Conservation (phyloP, 2,113 vertebrate genomes). For the Labrus mixtus region DNA sequence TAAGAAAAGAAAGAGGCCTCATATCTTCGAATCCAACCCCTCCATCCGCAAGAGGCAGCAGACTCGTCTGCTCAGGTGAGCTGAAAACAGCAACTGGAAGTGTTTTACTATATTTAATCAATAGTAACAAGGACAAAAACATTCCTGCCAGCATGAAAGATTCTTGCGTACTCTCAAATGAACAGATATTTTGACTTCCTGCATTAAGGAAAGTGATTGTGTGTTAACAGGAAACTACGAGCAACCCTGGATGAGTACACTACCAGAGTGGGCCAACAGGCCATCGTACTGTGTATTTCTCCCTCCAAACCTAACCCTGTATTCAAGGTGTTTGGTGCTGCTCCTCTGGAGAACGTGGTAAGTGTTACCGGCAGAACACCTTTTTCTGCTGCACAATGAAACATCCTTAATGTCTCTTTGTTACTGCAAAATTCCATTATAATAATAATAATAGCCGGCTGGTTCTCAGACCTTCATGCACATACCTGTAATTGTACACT, state of each 20-base stretch:
- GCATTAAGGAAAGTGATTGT: conserved; percentile 6
- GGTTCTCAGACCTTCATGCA: not conserved
- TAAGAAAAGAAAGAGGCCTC: conserved; percentile 96
- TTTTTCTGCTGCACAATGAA: not conserved
- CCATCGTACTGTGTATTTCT: conserved; percentile 97
- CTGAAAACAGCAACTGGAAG: not conserved
- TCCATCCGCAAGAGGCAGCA: conserved; percentile 98
- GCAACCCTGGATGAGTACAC: conserved; percentile 98
- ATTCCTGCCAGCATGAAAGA: no score
- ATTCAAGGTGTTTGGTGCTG: conserved; percentile 98
- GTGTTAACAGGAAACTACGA: conserved; percentile 89
- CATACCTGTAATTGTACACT: conserved; percentile 45
- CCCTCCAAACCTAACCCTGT: conserved; percentile 98
- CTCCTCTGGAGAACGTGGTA: conserved; percentile 98
- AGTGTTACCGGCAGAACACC: conserved; percentile 45
- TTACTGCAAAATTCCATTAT: not conserved
- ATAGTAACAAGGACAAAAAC: not conserved
- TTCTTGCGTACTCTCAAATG: not conserved
- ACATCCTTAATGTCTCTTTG: not conserved
- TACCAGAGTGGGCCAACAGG: conserved; percentile 96
- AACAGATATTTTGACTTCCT: not conserved
- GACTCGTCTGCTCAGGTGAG: conserved; percentile 95
- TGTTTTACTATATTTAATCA: not conserved
- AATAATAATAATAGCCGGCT: no score
- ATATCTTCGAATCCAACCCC: conserved; percentile 97